A percentile compares a stretch with the other conserved stretches of the same genome.
Evolutionary conservation across 2,113 vertebrate genomes (phyloP).

Genomic region (Acrocephalus arundinaceus): DNA sequence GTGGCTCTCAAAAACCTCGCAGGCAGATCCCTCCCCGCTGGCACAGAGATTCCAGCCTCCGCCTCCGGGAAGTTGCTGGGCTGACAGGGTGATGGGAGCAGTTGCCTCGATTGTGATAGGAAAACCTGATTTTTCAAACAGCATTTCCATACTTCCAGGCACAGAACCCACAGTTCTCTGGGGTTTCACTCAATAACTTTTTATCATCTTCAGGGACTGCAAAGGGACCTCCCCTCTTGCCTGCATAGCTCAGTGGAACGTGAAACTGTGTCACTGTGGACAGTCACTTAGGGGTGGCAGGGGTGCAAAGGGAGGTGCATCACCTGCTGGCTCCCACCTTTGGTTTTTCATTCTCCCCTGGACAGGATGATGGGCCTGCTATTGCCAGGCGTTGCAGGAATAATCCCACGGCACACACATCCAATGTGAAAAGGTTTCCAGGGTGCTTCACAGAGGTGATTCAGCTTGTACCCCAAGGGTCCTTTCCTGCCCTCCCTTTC

Average conservation of each 20-base stretch:
- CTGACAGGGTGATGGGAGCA: neutral
- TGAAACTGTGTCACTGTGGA: neutral
- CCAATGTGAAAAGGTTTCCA: neutral
- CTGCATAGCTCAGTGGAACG: neutral
- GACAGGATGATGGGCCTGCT: neutral
- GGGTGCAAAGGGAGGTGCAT: neutral
- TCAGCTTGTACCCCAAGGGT: constrained; percentile 32
- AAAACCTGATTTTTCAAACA: neutral
- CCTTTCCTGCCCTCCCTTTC: constrained; percentile 18
- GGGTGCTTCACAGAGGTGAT: neutral
- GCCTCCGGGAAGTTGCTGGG: neutral
- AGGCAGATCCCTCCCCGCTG: neutral
- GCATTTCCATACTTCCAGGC: neutral
- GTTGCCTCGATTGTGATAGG: neutral
- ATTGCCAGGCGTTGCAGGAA: neutral
- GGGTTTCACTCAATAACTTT: neutral
- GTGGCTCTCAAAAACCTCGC: neutral
- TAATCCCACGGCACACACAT: neutral
- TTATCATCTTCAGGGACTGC: neutral
- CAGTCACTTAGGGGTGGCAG: neutral
- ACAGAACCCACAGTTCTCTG: neutral
- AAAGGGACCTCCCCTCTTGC: neutral
- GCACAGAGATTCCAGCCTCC: neutral
- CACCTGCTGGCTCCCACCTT: neutral
- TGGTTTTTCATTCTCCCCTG: neutral